These are phyloP conservation scores for Trissolcus japonicus DNA, from an alignment of 2,888 invertebrate genomes.

Conservation along the genomic window DNA sequence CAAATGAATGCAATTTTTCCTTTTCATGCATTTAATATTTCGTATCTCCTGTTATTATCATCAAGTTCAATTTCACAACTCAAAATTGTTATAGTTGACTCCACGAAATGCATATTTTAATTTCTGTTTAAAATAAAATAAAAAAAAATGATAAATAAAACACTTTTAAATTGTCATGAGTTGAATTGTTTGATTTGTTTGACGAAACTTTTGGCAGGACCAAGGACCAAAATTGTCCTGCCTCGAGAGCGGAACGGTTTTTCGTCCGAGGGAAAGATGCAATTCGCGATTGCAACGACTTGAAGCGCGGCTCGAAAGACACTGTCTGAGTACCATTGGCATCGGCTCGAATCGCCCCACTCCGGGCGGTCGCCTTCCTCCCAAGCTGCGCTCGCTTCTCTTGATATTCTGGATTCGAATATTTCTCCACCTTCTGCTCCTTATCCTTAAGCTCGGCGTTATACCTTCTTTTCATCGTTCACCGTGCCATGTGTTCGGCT, in stretches of 20 bases:
- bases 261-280: slow-evolving; percentile 23
- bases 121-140: too few relatives aligned
- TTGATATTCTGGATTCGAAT: slow-evolving; percentile 60
- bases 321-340: slow-evolving; percentile 74
- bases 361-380: slow-evolving; percentile 58
- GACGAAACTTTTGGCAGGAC: too few relatives aligned
- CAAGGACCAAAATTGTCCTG: too few relatives aligned
- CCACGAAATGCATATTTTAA: too few relatives aligned
- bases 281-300: slow-evolving; percentile 65
- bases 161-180: too few relatives aligned
- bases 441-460: slow-evolving; percentile 42
- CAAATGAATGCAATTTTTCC: too few relatives aligned
- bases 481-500: slow-evolving; percentile 60
- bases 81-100: too few relatives aligned
- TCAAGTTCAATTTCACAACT: too few relatives aligned
- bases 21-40: too few relatives aligned
- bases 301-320: slow-evolving; percentile 71
- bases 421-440: slow-evolving; percentile 59
- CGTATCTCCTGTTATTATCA: too few relatives aligned
- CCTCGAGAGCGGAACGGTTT: background rate
- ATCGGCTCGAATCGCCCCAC: slow-evolving; percentile 70
- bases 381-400: slow-evolving; percentile 59
- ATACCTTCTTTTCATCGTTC: slow-evolving; percentile 55
- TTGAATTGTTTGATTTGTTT: too few relatives aligned
- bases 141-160: too few relatives aligned